Evolutionary conservation across 2,888 invertebrate species (phyloP).

Genomic region (Drosophila greeni): DNA sequence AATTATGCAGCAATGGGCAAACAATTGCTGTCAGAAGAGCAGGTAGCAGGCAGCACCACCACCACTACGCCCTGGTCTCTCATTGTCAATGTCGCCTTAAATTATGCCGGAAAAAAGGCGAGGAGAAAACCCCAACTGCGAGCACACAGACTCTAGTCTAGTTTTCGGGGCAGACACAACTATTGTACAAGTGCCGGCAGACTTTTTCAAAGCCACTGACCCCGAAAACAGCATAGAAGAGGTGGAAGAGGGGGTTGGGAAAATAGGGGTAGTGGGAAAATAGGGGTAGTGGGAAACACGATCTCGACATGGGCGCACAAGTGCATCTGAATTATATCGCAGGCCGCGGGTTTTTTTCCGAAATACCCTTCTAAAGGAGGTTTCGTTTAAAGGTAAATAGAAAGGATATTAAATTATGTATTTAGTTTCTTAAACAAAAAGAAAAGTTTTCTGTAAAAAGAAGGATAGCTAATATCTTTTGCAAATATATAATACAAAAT

Average conservation of each 20-base stretch:
- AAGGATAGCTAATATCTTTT: background rate
- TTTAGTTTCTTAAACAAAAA: background rate
- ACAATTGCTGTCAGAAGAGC: constrained; percentile 64
- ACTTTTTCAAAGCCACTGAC: constrained; percentile 74
- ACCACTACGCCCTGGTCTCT: constrained; percentile 39
- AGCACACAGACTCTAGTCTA: constrained; percentile 54
- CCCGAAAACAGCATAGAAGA: constrained; percentile 52
- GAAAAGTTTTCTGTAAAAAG: too few relatives aligned
- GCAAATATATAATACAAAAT: too few relatives aligned
- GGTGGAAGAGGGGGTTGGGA: background rate
- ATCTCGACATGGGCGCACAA: constrained; percentile 67
- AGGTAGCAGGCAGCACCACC: constrained; percentile 15
- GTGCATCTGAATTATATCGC: constrained; percentile 65
- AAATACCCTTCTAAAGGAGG: constrained; percentile 1
- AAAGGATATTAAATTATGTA: background rate
- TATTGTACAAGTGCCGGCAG: constrained; percentile 53
- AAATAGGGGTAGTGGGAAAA: constrained; percentile 8
- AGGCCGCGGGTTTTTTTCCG: constrained; percentile 27
- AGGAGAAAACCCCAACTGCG: background rate
- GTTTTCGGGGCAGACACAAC: constrained; percentile 58
- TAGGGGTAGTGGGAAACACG: constrained; percentile 35
- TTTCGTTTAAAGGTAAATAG: background rate
- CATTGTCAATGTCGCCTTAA: constrained; percentile 74
- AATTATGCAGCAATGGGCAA: constrained; percentile 71
- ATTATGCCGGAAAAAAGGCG: constrained; percentile 58